Percentiles rank a stretch among this genome's conserved stretches.
These are phyloP conservation scores for Hirundo rustica DNA, from an alignment of 2,797 vertebrate species.

Conservation along the genomic window DNA sequence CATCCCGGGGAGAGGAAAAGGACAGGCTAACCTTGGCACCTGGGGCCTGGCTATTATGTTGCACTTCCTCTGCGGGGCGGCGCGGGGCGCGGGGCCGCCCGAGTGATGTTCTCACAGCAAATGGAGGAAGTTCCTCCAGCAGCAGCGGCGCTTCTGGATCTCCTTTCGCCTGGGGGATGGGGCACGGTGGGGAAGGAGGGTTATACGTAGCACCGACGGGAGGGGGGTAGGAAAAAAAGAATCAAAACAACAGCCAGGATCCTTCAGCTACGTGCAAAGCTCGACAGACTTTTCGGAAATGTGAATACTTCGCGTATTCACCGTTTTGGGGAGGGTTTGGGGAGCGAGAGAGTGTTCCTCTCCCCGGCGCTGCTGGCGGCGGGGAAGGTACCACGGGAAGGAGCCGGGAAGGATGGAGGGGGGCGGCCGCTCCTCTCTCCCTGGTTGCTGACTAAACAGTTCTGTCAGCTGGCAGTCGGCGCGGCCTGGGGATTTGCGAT, in stretches of 20 bases:
- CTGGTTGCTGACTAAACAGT: slow-evolving; percentile 84
- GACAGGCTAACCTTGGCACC: slow-evolving; percentile 66
- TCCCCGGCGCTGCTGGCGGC: background rate
- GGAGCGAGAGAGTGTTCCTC: background rate
- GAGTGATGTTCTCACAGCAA: slow-evolving; percentile 71
- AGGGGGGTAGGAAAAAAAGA: no score
- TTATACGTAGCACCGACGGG: background rate
- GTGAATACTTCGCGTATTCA: background rate
- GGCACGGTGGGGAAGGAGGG: slow-evolving; percentile 21
- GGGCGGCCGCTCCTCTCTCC: slow-evolving; percentile 42
- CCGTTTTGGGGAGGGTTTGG: background rate
- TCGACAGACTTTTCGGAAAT: background rate
- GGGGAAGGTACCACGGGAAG: slow-evolving; percentile 10
- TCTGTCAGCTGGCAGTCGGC: slow-evolving; percentile 81
- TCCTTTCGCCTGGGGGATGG: slow-evolving; percentile 27
- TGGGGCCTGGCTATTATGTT: slow-evolving; percentile 68
- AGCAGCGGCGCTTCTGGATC: slow-evolving; percentile 51
- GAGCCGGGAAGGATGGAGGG: slow-evolving; percentile 31
- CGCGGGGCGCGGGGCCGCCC: slow-evolving; percentile 71
- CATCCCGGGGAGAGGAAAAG: slow-evolving; percentile 49
- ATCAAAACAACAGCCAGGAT: background rate
- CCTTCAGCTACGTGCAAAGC: background rate
- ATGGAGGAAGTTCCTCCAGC: slow-evolving; percentile 85
- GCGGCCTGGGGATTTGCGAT: slow-evolving; percentile 77
- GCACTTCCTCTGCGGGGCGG: slow-evolving; percentile 74